These are phyloP conservation scores for Nasonia vitripennis DNA, from an alignment of 1,140 invertebrate species.

Conservation along the genomic window DNA sequence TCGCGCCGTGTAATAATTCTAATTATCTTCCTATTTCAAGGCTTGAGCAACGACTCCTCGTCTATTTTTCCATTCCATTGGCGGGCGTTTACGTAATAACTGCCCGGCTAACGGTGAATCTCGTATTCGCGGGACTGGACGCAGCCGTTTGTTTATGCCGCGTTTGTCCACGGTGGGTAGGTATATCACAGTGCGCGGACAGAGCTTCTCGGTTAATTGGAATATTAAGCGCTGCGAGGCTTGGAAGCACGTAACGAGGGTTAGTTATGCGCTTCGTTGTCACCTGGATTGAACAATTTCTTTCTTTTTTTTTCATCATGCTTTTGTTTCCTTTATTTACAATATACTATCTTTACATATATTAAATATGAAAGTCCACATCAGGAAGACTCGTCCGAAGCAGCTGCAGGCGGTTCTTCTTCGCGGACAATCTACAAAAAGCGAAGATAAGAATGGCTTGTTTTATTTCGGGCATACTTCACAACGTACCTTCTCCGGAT, in stretches of 20 bases:
- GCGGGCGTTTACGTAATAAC: neutral
- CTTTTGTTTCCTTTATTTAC: neutral
- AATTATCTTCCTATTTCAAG: conserved; percentile 34
- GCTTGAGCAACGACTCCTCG: neutral
- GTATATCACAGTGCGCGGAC: neutral
- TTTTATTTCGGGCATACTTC: too few relatives aligned
- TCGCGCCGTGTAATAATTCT: conserved; percentile 40
- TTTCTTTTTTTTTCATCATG: neutral
- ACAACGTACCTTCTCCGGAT: neutral
- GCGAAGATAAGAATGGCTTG: too few relatives aligned
- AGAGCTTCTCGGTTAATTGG: neutral
- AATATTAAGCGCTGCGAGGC: neutral
- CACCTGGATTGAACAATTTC: too few relatives aligned
- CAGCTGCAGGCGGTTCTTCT: neutral
- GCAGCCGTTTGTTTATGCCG: too few relatives aligned
- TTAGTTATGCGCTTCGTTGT: too few relatives aligned
- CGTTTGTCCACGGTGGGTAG: neutral
- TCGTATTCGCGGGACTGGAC: neutral
- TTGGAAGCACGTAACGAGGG: too few relatives aligned
- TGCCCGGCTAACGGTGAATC: conserved; percentile 8
- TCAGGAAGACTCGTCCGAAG: neutral
- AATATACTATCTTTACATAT: neutral
- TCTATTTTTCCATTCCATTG: neutral
- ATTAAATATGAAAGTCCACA: neutral
- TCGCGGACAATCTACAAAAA: neutral